Base-by-base conservation (phyloP, 23 tunicate genomes). In the Phallusia fumigata region DNA sequence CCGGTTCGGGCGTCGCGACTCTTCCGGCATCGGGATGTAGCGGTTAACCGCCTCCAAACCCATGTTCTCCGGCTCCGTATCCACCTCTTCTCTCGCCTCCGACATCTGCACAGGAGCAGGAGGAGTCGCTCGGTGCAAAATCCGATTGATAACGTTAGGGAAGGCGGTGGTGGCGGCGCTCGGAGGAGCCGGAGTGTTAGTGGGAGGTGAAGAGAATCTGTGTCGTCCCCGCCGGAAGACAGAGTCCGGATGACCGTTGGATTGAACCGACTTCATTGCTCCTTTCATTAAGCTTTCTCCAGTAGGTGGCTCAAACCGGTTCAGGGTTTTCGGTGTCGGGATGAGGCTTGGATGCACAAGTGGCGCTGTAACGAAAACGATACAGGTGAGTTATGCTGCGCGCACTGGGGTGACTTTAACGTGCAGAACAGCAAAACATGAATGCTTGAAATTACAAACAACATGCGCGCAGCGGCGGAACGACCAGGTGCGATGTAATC, bases 401-500 rank as follows among this genome's bases (percentile, higher is more conserved):
- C 69, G 28, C 2, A 11, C 8, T 16, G 8, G 13, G 28, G 69
- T 58, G 69, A 6, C 69, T 6, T 58, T 1, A 58, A 58, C 69
- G 28, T 58, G 69, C 69, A 58, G 13, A 58, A 58, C 69, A 58
- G 13, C 69, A 58, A 58, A 22, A 6, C 8, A 58, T n/a, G n/a
- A 21, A 24, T 58, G 69, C 69, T 58, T 58, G 28, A 58, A 40
- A 22, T 58, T 58, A 21, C 8, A n/a, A n/a, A n/a, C n/a, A 58
- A 22, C 69, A 58, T 58, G 69, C 69, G 69, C 69, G 69, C 69
- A 21, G 16, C 13, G 69, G 28, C 69, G 69, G 69, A 40, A 40
- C 47, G 10, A 40, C 10, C 47, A 40, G 47, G 47, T 10, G 10
- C 47, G 69, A 24, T 58, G 8, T 58, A 2, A 58, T 58, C 69